Base-by-base conservation (phyloP, 2,888 invertebrate species). In the Lepas anatifera region DNA sequence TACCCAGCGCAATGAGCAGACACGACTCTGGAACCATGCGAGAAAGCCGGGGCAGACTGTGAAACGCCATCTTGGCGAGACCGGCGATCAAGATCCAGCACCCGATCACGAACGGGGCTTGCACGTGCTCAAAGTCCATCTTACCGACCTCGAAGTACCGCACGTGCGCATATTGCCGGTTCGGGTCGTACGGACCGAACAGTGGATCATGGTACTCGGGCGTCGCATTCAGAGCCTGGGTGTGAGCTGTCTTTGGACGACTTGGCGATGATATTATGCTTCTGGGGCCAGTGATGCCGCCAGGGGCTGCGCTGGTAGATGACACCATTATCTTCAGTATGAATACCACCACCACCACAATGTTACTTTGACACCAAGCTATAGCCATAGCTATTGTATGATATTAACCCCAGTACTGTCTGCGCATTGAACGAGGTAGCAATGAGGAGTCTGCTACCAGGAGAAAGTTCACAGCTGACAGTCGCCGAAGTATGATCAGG, bases 1-100 rank as follows among this genome's bases (percentile, higher is more conserved):
- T 78, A 29, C 83, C 83, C 35, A 84, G 77, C 32, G 82, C 75
- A 67, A 83, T 82, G 67, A 84, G 78, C 58, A 84, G 78, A 72
- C 82, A 82, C 70, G 81, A 81, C 76, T 84, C 84, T 1, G 84
- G 84, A 71, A 83, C 46, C 43, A 58, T 43, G 25, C 29, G 8
- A 13, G 58, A 46, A 39, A 69, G 11, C 25, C 27, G 58, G 3
- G 69, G 69, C 35, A 63, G 27, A n/a, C 48, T 58, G 63, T 69
- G 69, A 16, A 69, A 69, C 27, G 41, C 63, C 58, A 69, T 69
- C 29, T 69, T 69, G 25, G 63, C 63, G 25, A 69, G 37, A 25
- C 63, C 46, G 52, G 69, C 58, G 39, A 69, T 46, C 64, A 69
- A 25, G 39, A 69, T 69, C 69, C 69, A 69, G 35, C 58, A 52